Evolutionary conservation across 1,140 invertebrate species (phyloP).

Genomic region (Neodiprion virginianus): DNA sequence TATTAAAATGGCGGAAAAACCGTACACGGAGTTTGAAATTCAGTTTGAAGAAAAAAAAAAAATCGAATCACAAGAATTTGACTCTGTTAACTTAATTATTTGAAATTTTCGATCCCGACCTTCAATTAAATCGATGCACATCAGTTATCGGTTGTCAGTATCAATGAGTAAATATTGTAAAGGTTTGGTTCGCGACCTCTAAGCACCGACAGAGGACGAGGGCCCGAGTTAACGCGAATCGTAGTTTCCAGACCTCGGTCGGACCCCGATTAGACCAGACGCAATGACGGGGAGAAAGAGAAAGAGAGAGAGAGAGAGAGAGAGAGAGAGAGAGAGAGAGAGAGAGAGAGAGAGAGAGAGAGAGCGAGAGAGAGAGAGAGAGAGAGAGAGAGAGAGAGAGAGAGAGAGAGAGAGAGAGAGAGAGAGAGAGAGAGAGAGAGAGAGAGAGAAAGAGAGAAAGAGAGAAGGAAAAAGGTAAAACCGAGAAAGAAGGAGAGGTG

Average conservation of each 20-base stretch:
- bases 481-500: neutral
- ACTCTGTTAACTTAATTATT: neutral
- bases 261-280: neutral
- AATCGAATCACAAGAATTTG: neutral
- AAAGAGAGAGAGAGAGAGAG: neutral
- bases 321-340: neutral
- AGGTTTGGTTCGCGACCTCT: neutral
- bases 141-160: too few species aligned
- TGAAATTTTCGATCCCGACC: neutral
- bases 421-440: slow-evolving; percentile 2
- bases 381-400: neutral
- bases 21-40: too few species aligned
- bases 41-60: neutral
- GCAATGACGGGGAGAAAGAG: neutral
- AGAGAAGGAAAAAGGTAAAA: neutral
- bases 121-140: neutral
- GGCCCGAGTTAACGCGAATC: neutral
- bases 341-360: too few species aligned
- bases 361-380: neutral
- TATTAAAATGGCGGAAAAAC: too few species aligned
- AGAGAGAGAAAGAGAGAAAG: neutral
- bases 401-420: too few species aligned
- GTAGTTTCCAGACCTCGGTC: too few species aligned
- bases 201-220: neutral
- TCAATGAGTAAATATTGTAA: neutral